Conservation (phyloP, 1,140 invertebrate genomes). For the Dendroctonus valens region DNA sequence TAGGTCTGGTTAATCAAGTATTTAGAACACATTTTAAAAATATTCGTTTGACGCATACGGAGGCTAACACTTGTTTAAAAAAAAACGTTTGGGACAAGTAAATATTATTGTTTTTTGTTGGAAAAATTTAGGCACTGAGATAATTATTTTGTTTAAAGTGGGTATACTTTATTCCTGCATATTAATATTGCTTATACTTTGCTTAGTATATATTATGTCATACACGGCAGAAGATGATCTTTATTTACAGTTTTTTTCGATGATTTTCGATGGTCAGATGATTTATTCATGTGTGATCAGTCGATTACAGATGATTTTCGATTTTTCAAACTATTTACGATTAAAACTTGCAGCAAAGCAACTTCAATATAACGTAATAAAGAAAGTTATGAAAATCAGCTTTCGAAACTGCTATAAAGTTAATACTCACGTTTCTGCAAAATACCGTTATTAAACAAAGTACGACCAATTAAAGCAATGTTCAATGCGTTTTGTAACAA, state of each 20-base stretch:
- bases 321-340: background rate
- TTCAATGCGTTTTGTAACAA: no score
- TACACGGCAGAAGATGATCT: no score
- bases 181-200: no score
- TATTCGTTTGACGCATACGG: background rate
- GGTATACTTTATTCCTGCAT: no score
- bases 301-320: no score
- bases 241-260: no score
- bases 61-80: background rate
- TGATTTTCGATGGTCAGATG: no score
- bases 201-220: no score
- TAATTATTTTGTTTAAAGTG: background rate
- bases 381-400: background rate
- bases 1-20: background rate
- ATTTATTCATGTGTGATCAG: no score
- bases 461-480: no score
- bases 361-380: background rate
- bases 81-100: background rate
- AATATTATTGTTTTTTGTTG: background rate
- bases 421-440: background rate
- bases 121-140: background rate
- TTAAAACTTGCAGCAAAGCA: background rate
- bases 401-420: background rate
- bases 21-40: background rate
- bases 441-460: background rate